Percentiles rank a stretch among this genome's conserved stretches.
Conservation (phyloP, 2,113 vertebrate species). For the Apaloderma vittatum region DNA sequence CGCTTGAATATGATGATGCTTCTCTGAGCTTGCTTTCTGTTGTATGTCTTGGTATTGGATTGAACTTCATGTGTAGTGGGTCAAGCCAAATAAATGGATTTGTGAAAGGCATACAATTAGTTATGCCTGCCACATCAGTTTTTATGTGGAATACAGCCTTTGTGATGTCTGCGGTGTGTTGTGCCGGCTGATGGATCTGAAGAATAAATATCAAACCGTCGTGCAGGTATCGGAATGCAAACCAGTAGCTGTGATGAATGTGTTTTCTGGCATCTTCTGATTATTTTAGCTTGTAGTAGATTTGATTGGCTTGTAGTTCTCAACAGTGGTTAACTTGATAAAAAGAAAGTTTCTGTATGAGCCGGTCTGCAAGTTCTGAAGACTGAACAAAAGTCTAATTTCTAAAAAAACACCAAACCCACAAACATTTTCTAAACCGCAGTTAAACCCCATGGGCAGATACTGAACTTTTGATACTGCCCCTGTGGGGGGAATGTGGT, state of each 20-base stretch:
- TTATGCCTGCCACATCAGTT: background rate
- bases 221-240: background rate
- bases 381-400: slow-evolving; percentile 20
- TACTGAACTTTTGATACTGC: background rate
- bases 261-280: background rate
- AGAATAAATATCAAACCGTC: background rate
- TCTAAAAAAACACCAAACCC: background rate
- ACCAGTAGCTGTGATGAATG: background rate
- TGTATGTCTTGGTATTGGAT: background rate
- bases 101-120: background rate
- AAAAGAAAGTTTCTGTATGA: background rate
- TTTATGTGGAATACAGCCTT: background rate
- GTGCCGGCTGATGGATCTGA: background rate
- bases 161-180: background rate
- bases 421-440: background rate
- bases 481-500: background rate
- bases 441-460: background rate
- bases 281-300: background rate
- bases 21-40: background rate
- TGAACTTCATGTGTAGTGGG: background rate
- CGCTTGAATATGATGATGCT: background rate
- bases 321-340: slow-evolving; percentile 18
- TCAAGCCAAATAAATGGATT: background rate
- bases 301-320: background rate
- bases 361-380: background rate